These are phyloP conservation scores for Erinaceus europaeus DNA, from an alignment of 2,113 vertebrate species.

Conservation along the genomic window DNA sequence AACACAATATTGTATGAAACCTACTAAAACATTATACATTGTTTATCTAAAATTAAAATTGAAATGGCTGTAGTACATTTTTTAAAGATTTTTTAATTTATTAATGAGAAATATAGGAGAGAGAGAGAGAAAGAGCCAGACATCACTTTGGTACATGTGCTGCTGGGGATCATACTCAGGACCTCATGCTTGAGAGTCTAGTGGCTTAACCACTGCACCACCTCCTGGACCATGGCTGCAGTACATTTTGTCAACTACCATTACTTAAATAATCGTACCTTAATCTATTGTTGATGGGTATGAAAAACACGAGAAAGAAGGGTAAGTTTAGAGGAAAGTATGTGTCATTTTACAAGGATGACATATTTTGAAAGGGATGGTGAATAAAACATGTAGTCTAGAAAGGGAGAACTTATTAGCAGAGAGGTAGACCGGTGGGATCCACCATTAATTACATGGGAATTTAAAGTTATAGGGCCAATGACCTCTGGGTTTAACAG, in stretches of 20 bases:
- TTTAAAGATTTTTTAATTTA: too few relatives aligned
- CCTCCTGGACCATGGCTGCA: too few relatives aligned
- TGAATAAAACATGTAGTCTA: background rate
- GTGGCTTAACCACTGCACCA: too few relatives aligned
- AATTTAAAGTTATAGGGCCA: slow-evolving; percentile 52
- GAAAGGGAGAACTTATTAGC: background rate
- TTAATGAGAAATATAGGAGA: too few relatives aligned
- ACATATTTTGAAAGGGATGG: background rate
- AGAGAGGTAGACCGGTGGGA: background rate
- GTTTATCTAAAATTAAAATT: slow-evolving; percentile 35
- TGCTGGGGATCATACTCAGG: too few relatives aligned
- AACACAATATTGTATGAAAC: background rate
- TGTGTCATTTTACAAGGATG: background rate
- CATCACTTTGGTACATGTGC: too few relatives aligned
- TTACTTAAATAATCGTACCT: background rate
- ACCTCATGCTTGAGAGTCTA: too few relatives aligned
- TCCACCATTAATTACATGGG: slow-evolving; percentile 9
- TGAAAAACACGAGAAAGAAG: background rate
- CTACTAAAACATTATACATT: background rate
- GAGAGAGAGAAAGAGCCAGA: too few relatives aligned
- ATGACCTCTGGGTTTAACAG: slow-evolving; percentile 50
- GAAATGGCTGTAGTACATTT: background rate
- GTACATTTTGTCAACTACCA: too few relatives aligned
- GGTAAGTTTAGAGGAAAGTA: background rate
- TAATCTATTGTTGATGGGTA: background rate